Base-by-base conservation (phyloP, 2,113 vertebrate genomes). In the Rhinichthys klamathensis region DNA sequence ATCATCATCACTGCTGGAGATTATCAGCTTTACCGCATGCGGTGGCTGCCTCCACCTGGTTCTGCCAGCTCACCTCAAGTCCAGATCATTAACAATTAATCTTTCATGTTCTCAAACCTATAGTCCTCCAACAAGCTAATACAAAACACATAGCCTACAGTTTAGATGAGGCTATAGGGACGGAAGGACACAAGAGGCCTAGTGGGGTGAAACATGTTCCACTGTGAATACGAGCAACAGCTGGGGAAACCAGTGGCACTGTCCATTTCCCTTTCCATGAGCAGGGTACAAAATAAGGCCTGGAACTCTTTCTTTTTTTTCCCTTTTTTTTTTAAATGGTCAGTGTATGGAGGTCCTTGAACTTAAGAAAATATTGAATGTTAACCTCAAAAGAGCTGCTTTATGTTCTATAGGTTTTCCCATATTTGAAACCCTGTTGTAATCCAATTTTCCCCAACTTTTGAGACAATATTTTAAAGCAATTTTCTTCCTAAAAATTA, bases 1-100 rank as follows among this genome's bases (percentile, higher is more conserved):
- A 72, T 78, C 83, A 86, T 87, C 69, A 85, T 86, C 78, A 81
- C 75, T 41, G 41, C 2, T 23, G 73, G 46, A 87, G 83, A 83
- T 90, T 82, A 91, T 87, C 46, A 85, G 67, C 12, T 38, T 58
- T 73, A 80, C 41, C 70, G 27, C 65, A 83, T 51, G 25, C 10
- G n/a, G 23, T 27, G 21, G 74, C 65, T 72, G 63, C 74, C 35
- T 30, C 79, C 87, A 87, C 87, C 83, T 87, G 83, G 83, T 67
- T 63, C 46, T 79, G 10, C 32, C 56, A 56, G 56, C 35, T 73
- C 49, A 15, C 10, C 23, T 78, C 81, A 61, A 38, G 12, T 21
- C 61, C 56, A n/a, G 46, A 25, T 76, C 25, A 76, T 73, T 78
- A 77, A 85, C 79, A 25, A 83, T 83, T 27, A 83, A 83, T 75